phyloP scores from a whole-genome alignment of 2,113 vertebrate species.

The Rhinolophus ferrumequinum region DNA sequence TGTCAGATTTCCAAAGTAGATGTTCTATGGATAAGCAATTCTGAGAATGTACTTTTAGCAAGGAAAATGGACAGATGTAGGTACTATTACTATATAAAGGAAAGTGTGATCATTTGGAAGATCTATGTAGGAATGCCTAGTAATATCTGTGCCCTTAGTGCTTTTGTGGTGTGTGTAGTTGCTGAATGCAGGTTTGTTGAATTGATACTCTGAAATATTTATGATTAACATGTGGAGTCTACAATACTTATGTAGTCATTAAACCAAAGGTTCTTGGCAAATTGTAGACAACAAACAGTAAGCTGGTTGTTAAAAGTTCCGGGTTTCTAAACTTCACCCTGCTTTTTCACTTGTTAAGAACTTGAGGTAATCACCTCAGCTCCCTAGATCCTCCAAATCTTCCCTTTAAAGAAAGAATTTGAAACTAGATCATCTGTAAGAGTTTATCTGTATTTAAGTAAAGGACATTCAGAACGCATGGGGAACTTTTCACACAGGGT shows the following conservation, averaged over 20 bases:
- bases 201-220: conserved; percentile 42
- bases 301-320: neutral
- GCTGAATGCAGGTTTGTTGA: neutral
- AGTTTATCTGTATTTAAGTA: conserved; percentile 27
- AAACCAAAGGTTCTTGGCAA: conserved; percentile 10
- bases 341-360: conserved; percentile 41
- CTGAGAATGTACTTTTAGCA: conserved; percentile 15
- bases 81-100: neutral
- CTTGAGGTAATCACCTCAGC: neutral
- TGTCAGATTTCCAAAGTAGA: conserved; percentile 27
- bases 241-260: neutral
- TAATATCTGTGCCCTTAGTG: neutral
- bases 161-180: neutral
- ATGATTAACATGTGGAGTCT: neutral
- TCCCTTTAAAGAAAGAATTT: conserved; percentile 18
- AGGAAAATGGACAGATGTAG: neutral
- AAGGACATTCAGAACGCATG: conserved; percentile 3
- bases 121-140: neutral
- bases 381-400: neutral
- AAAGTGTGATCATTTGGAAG: conserved; percentile 22
- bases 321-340: neutral
- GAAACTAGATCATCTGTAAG: neutral
- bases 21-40: conserved; percentile 7
- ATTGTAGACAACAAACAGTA: neutral
- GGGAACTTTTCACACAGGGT: neutral